phyloP scores from a whole-genome alignment of 2,797 vertebrate species.

The Vireo griseus region DNA sequence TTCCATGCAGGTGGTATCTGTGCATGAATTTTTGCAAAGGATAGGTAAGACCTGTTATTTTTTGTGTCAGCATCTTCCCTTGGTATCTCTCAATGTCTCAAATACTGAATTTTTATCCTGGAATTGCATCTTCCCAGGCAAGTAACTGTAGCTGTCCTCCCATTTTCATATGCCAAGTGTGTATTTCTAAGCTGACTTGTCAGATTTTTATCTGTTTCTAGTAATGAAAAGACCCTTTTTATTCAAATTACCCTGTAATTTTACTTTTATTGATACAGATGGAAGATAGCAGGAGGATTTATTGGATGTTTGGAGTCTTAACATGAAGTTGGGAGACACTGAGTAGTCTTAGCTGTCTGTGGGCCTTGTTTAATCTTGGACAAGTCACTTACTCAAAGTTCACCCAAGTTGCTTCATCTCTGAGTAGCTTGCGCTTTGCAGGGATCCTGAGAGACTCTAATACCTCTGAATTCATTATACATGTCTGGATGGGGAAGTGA shows the following conservation, averaged over 20 bases:
- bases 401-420: background rate
- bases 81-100: background rate
- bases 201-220: background rate
- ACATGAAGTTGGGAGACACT: background rate
- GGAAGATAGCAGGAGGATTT: background rate
- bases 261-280: background rate
- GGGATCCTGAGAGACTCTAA: background rate
- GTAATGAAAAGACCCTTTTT: background rate
- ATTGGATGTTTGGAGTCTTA: background rate
- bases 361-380: background rate
- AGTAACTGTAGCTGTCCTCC: background rate
- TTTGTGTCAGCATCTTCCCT: background rate
- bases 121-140: background rate
- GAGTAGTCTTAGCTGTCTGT: background rate
- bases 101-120: background rate
- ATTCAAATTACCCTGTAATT: background rate
- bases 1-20: background rate
- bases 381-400: background rate
- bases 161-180: background rate
- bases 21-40: background rate
- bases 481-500: background rate
- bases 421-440: background rate
- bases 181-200: background rate
- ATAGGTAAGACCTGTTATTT: background rate
- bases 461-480: background rate